Conservation (phyloP, 2,797 vertebrate genomes). For the Spinus pinus region DNA sequence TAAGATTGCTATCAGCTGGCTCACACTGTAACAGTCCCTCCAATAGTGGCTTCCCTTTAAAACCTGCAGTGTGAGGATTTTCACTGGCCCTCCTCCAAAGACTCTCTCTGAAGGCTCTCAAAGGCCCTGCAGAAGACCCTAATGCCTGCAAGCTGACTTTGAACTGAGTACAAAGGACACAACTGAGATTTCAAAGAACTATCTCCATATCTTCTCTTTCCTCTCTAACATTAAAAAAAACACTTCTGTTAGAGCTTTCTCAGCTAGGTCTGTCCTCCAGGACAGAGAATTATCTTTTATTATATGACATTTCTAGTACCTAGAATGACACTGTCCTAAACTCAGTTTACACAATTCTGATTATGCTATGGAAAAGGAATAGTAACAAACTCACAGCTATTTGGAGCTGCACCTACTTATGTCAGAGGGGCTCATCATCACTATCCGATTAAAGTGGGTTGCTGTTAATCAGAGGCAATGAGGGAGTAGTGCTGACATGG, state of each 20-base stretch:
- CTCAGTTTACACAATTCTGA: background rate
- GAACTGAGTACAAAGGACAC: background rate
- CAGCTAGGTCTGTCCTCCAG: background rate
- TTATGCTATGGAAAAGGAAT: background rate
- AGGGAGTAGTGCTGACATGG: constrained; percentile 39
- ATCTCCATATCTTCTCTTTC: background rate
- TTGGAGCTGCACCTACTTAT: background rate
- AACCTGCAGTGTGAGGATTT: background rate
- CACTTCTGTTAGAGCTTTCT: background rate
- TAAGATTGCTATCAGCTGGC: background rate
- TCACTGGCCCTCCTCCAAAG: background rate
- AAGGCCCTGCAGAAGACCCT: background rate
- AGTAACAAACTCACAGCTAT: background rate
- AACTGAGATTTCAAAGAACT: background rate
- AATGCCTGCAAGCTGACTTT: background rate
- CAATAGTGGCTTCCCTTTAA: background rate
- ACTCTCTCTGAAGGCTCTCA: background rate
- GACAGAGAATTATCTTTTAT: background rate
- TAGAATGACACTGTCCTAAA: background rate
- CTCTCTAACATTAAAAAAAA: background rate
- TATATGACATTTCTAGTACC: accelerated
- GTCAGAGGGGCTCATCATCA: constrained; percentile 29
- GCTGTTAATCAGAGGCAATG: background rate
- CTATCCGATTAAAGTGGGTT: constrained; percentile 1
- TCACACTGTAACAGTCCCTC: background rate